These are phyloP conservation scores for Strix uralensis DNA, from an alignment of 2,113 vertebrate species.

Conservation along the genomic window DNA sequence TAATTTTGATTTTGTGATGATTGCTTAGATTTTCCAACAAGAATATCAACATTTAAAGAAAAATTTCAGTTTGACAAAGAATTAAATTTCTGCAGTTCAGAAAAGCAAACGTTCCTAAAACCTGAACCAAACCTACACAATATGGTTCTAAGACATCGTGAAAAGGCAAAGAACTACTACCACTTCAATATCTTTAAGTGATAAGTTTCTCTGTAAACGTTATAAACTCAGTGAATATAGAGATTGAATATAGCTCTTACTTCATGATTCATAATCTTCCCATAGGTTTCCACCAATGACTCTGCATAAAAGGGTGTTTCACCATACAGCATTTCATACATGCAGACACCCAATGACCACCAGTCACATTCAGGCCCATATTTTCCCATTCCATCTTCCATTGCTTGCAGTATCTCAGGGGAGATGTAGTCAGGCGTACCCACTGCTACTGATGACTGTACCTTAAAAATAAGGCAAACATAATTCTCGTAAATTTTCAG, in stretches of 20 bases:
- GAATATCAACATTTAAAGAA: background rate
- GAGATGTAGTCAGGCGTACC: constrained; percentile 98
- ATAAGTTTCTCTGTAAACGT: background rate
- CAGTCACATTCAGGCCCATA: constrained; percentile 97
- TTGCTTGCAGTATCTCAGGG: constrained; percentile 96
- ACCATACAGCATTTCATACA: constrained; percentile 97
- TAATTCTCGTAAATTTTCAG: background rate
- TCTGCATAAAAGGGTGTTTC: constrained; percentile 97
- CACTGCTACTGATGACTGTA: constrained; percentile 95
- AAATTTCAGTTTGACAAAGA: background rate
- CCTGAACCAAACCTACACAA: background rate
- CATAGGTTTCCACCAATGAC: constrained; percentile 94
- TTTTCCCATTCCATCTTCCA: constrained; percentile 97
- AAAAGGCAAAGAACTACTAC: background rate
- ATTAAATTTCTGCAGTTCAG: background rate
- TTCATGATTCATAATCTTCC: constrained; percentile 99
- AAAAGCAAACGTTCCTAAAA: background rate
- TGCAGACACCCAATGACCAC: constrained; percentile 97
- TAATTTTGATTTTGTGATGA: background rate
- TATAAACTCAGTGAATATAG: background rate
- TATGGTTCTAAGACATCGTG: background rate
- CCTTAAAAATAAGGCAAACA: constrained; percentile 72
- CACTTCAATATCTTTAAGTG: background rate
- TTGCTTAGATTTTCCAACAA: background rate
- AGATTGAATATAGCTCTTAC: constrained; percentile 64